Base-by-base conservation (phyloP, 2,113 vertebrate species). In the Perca schrenkii region DNA sequence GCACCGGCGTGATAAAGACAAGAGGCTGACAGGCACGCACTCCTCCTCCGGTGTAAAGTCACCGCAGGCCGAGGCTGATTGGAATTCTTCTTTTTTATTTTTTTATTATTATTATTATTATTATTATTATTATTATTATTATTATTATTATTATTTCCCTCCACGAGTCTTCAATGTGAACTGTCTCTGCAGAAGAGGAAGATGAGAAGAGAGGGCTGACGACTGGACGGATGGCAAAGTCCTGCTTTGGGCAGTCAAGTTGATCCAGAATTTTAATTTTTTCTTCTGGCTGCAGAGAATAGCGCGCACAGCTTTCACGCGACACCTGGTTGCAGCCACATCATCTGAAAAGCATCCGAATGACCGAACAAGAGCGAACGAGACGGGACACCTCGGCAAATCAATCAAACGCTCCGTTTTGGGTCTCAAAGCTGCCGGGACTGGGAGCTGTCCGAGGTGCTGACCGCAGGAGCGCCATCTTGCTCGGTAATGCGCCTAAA, bases 401-500 rank as follows among this genome's bases (percentile, higher is more conserved):
- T 10, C 1, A 12, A 19, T 21, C 58, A 40, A 25, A 10, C 2
- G 54, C 3, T 28, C 19, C 22, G 82, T 3, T 54, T 2, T 4
- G 14, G 11, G 61, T n/a, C 8, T 43, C 16, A 3, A 49, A 16
- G 82, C 36, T 3, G 46, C 74, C 12, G 80, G 91, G 94, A 95
- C 74, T 8, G 80, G 92, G 94, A 95, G 94, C 96, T 96, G 94
- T 95, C 94, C 95, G 88, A 28, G 90, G 96, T 95, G 91, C 95
- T 96, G 95, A 95, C 95, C 77, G 88, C 76, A 16, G 56, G 60
- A 92, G 92, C 95, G 92, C 95, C 95, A 95, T 96, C 92, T 95
- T 95, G 86, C 91, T 90, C 70, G 28, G 50, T 77, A 90, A 90
- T 84, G 79, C 82, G 74, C 79, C 79, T 77, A 68, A 82, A 82